Base-by-base conservation (phyloP, 1,140 invertebrate genomes). In the Oreohelix idahoensis region DNA sequence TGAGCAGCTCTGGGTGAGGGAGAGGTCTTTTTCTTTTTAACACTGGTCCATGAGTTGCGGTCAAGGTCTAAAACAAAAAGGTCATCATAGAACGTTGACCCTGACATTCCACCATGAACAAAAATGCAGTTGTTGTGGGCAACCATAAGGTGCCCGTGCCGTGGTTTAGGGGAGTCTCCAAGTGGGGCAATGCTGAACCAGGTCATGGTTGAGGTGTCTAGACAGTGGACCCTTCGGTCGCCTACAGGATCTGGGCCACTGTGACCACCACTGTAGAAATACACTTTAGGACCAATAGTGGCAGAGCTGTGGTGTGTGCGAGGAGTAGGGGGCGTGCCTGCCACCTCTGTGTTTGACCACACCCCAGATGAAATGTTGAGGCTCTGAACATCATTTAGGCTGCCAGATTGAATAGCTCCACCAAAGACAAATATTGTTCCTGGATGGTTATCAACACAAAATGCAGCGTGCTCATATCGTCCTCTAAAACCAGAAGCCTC, bases 121-220 rank as follows among this genome's bases (percentile, higher is more conserved):
- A 89, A 92, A 20, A 93, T 83, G 75, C 89, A 88, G 29, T 87
- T 88, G n/a, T 88, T 87, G 69, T 91, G 71, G 20, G 88, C 83
- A 79, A 89, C 88, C 86, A 93, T 88, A 17, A 90, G 76, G 86
- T 93, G 93, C 73, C 93, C 93, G 86, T 93, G 92, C n/a, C 92
- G 85, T 4, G 91, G 89, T 77, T 90, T 89, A 23, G 93, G 92
- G 13, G 89, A 83, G 51, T 91, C 84, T 13, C 93, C 92, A 73
- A 87, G 86, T 15, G 90, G 81, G 39, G 84, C 81, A 23, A 91
- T 74, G 10, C 84, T 87, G 15, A 85, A 82, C 92, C 92, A 93
- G 20, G 87, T 70, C 58, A 85, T 84, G 10, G 87, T 85, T 5
- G 80, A 70, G 0, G 87, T 82, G 86, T 93, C 89, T 79, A 90